A percentile compares a stretch with the other conserved stretches of the same genome.
Conservation (phyloP, 2,797 vertebrate genomes). For the Anas acuta region DNA sequence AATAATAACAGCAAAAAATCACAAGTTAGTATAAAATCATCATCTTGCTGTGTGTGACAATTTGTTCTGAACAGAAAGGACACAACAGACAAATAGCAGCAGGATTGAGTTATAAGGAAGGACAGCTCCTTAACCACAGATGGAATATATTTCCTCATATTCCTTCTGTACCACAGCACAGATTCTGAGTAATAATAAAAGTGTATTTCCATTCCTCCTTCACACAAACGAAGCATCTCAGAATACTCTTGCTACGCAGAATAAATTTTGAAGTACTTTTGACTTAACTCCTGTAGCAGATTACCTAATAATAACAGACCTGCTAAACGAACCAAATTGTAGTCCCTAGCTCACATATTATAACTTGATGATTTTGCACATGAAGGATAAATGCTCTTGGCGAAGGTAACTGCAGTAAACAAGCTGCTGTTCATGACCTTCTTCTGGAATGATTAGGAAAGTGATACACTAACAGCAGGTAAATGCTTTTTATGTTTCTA, state of each 20-base stretch:
- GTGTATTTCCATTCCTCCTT: slow-evolving; percentile 18
- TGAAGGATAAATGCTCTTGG: neutral
- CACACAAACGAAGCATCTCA: slow-evolving; percentile 14
- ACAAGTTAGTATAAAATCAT: slow-evolving; percentile 65
- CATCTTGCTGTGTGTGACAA: slow-evolving; percentile 72
- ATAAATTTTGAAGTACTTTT: neutral
- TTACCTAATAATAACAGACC: neutral
- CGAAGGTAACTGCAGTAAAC: slow-evolving; percentile 12
- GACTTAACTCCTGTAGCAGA: neutral
- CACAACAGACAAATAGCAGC: slow-evolving; percentile 72
- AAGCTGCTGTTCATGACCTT: neutral
- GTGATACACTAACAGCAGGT: neutral
- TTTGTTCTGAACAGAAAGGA: slow-evolving; percentile 74
- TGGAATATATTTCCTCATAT: slow-evolving; percentile 75
- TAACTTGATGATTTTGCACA: neutral
- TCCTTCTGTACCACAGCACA: slow-evolving; percentile 44
- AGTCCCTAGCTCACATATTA: neutral
- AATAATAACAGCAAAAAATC: slow-evolving; percentile 62
- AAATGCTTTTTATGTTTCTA: neutral
- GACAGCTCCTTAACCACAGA: slow-evolving; percentile 73
- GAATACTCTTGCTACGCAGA: neutral
- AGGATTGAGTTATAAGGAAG: slow-evolving; percentile 74
- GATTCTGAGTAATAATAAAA: slow-evolving; percentile 56
- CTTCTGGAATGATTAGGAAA: neutral
- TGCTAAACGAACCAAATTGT: slow-evolving; percentile 16